Base-by-base conservation (phyloP, 2,888 invertebrate species). In the Orthosia gothica region DNA sequence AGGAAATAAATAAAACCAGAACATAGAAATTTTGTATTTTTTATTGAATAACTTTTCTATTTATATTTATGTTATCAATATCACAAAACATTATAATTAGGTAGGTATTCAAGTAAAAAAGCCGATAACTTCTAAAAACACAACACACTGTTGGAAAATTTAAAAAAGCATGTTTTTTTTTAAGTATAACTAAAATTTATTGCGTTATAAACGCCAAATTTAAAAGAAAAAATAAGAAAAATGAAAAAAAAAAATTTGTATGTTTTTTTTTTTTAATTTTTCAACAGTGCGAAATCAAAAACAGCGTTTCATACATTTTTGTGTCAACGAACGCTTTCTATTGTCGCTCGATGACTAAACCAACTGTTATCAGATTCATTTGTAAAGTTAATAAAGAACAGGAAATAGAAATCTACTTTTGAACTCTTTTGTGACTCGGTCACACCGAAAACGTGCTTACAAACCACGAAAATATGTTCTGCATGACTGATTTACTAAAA, bases 21-120 rank as follows among this genome's bases (percentile, higher is more conserved):
- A 58, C 54, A 50, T 95, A 95, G 93, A 95, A 95, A 94, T 95
- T 96, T 96, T 96, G 89, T 94, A 91, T 93, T 95, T 95, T 95
- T 95, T 95, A 95, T 95, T 95, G 94, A 95, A 94, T 94, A 95
- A 90, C 94, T 95, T 95, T 95, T 94, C 88, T 89, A 85, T 90
- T 89, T 94, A 92, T 93, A 92, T 88, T 87, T 78, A 91, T 88
- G 87, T 87, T 91, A 92, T 94, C 93, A 93, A 92, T 96, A 96
- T 96, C 96, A 95, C 96, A 95, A 94, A 85, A 94, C 88, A 91
- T 93, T 93, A 93, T 87, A 94, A 92, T 92, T 93, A 95, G 92
- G 91, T 90, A 94, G 93, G 91, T 94, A 95, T 95, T 95, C 95
- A 94, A 94, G 89, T 94, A 95, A 95, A 95, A 94, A 94, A 90